phyloP scores from a whole-genome alignment of 2,113 vertebrate genomes.

The Passer montanus region DNA sequence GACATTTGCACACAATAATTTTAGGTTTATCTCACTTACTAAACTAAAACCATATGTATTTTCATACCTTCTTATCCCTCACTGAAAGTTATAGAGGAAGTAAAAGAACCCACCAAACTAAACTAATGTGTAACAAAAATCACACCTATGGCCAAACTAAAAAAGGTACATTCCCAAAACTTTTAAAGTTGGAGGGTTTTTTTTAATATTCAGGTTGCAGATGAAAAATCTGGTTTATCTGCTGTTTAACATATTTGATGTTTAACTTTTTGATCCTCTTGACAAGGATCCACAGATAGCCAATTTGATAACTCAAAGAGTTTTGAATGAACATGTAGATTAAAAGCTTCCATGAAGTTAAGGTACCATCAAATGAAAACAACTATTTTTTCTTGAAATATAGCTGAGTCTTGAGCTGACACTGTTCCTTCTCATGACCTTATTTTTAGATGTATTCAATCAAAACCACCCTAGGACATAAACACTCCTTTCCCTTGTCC shows the following conservation, averaged over 20 bases:
- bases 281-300: not conserved
- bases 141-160: not conserved
- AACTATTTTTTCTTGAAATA: not conserved
- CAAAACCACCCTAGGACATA: not conserved
- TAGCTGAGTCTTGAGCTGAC: not conserved
- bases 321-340: not conserved
- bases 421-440: not conserved
- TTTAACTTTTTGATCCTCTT: not conserved
- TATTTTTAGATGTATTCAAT: not conserved
- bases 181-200: not conserved
- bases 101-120: not conserved
- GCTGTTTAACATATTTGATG: not conserved
- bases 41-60: not conserved
- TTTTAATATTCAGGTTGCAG: not conserved
- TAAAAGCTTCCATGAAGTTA: not conserved
- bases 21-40: not conserved
- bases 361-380: not conserved
- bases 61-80: not conserved
- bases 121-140: not conserved
- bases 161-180: not conserved
- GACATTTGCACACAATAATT: not conserved
- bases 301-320: not conserved
- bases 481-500: not conserved
- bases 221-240: not conserved
- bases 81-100: not conserved